Conservation (phyloP, 2,888 invertebrate genomes). For the Salticus scenicus region DNA sequence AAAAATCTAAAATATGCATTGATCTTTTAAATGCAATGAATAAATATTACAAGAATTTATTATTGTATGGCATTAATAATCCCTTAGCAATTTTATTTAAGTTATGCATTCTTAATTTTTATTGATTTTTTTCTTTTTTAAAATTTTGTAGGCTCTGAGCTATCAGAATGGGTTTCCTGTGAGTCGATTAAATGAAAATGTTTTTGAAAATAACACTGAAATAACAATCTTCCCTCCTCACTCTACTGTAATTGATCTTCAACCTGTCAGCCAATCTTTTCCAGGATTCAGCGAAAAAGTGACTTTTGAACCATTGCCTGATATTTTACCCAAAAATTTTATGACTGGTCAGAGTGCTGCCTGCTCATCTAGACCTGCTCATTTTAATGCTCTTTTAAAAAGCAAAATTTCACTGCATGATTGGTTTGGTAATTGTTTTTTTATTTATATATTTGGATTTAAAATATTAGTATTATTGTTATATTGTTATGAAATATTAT, state of each 20-base stretch:
- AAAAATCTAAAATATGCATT: no score
- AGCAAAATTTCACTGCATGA: constrained; percentile 75
- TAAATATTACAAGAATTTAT: no score
- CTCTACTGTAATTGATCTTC: constrained; percentile 53
- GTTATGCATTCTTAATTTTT: no score
- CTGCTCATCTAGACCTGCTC: constrained; percentile 52
- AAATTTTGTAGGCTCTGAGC: constrained; percentile 35
- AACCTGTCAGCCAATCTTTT: constrained; percentile 28
- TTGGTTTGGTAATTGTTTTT: constrained; percentile 75
- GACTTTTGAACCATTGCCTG: constrained; percentile 69
- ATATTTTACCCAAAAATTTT: constrained; percentile 51
- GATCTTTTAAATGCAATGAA: no score
- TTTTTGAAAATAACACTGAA: constrained; percentile 49
- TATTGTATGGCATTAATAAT: no score
- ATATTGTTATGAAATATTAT: no score
- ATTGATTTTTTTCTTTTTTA: no score
- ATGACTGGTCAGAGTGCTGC: constrained; percentile 28
- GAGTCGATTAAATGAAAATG: constrained; percentile 41
- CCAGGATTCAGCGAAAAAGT: constrained; percentile 62
- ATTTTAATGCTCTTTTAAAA: constrained; percentile 75
- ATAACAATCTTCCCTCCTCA: constrained; percentile 65
- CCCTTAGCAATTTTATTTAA: no score
- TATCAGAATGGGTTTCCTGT: constrained; percentile 54
- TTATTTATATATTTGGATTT: not conserved
- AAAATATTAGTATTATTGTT: no score